Percentiles rank a stretch among this genome's conserved stretches.
Conservation (phyloP, 1,140 invertebrate species). For the Drosophila serrata region DNA sequence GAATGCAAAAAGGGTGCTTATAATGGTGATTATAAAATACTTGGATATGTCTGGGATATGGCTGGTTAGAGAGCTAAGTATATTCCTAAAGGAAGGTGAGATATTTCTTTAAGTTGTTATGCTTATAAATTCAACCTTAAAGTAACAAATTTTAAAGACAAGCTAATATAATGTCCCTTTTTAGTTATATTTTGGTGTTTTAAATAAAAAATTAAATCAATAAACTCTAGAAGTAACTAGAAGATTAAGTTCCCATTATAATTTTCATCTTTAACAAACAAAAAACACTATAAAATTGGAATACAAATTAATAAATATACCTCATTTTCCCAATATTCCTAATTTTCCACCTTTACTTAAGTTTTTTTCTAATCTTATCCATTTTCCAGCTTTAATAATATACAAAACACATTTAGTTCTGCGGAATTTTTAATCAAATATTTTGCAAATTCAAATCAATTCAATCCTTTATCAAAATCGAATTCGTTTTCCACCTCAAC, state of each 20-base stretch:
- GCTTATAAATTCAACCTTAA: too few relatives aligned
- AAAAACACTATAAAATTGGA: too few relatives aligned
- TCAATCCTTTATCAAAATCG: constrained; percentile 2
- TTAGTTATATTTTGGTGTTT: too few relatives aligned
- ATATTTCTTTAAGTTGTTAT: too few relatives aligned
- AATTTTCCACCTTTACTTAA: neutral
- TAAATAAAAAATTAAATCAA: too few relatives aligned
- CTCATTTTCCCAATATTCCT: too few relatives aligned
- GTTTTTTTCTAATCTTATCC: neutral
- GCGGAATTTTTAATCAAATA: neutral
- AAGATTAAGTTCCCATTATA: too few relatives aligned
- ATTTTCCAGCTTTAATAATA: neutral
- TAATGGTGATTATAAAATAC: constrained; percentile 4
- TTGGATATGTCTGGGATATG: neutral
- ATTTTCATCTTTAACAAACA: too few relatives aligned
- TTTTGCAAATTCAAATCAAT: neutral
- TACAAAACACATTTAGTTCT: neutral
- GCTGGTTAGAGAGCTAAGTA: neutral
- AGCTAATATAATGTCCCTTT: too few relatives aligned
- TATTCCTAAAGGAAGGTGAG: neutral
- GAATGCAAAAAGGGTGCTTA: constrained; percentile 4
- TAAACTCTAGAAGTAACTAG: too few relatives aligned
- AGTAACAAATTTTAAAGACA: neutral
- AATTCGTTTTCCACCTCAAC: constrained; percentile 1
- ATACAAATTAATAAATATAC: too few relatives aligned